These are phyloP conservation scores for Phataginus tetradactyla DNA, from an alignment of 2,797 vertebrate genomes.

Conservation along the genomic window DNA sequence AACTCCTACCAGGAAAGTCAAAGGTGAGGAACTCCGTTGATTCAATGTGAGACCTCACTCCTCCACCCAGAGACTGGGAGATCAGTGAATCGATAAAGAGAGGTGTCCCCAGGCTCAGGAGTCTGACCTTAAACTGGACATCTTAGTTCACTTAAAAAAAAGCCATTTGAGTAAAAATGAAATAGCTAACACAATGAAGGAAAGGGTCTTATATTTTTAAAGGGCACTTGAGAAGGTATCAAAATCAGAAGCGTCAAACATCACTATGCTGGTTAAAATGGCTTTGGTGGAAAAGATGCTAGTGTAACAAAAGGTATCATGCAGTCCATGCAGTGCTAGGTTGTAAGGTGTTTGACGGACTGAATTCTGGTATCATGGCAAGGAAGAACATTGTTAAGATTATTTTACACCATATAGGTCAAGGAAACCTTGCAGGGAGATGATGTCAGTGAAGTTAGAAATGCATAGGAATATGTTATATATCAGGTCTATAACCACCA, in stretches of 20 bases:
- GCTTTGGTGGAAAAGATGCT: not conserved
- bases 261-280: not conserved
- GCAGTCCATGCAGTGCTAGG: rapidly evolving
- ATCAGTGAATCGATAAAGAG: not conserved
- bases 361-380: not conserved
- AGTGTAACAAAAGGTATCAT: not conserved
- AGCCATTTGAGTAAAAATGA: not conserved
- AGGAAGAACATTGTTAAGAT: not conserved
- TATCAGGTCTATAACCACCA: not conserved
- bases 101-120: not conserved
- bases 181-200: not conserved
- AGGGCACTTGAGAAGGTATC: not conserved
- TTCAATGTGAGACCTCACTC: not conserved
- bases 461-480: not conserved
- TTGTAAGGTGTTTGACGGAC: not conserved
- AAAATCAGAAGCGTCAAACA: not conserved
- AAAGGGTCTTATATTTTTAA: not conserved
- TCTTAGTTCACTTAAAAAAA: not conserved
- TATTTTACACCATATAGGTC: not conserved
- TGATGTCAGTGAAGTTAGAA: not conserved
- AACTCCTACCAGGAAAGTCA: not conserved
- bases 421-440: not conserved
- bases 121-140: not conserved
- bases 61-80: not conserved
- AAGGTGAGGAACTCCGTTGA: not conserved